A percentile compares a stretch with the other conserved stretches of the same genome.
Evolutionary conservation across 2,888 invertebrate species (phyloP).

Genomic region (Pecten maximus): DNA sequence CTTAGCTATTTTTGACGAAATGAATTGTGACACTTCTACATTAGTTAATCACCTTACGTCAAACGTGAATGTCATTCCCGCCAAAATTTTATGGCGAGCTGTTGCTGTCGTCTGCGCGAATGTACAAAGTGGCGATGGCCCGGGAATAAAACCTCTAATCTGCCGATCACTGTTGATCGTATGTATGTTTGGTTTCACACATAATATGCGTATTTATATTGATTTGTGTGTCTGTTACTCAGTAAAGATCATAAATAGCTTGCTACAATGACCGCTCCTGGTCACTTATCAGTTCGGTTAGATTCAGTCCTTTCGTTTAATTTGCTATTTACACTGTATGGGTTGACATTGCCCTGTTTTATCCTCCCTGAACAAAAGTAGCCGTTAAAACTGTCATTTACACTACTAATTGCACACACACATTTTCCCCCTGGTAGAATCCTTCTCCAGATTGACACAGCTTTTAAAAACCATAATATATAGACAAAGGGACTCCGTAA

Average conservation of each 20-base stretch:
- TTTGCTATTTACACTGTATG: not conserved
- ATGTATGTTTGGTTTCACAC: slow-evolving; percentile 14
- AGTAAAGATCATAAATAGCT: not conserved
- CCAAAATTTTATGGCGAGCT: slow-evolving; percentile 20
- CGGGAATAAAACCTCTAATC: not conserved
- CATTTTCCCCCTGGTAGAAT: not conserved
- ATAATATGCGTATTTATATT: not conserved
- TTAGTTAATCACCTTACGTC: slow-evolving; percentile 7
- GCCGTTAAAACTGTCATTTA: not conserved
- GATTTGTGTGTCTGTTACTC: slow-evolving; percentile 4
- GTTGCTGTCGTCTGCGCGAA: slow-evolving; percentile 29
- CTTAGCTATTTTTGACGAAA: slow-evolving; percentile 14
- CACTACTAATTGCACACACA: not conserved
- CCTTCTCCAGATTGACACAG: no score
- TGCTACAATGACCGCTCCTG: not conserved
- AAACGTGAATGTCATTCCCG: slow-evolving; percentile 26
- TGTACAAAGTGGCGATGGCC: not conserved
- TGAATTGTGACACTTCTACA: slow-evolving; percentile 15
- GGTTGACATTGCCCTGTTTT: not conserved
- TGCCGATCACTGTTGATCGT: not conserved
- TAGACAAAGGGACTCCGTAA: no score
- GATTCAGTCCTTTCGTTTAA: not conserved
- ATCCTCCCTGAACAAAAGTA: not conserved
- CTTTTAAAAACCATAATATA: no score
- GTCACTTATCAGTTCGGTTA: not conserved